Conservation (phyloP, 2,113 vertebrate genomes). For the Aix galericulata region DNA sequence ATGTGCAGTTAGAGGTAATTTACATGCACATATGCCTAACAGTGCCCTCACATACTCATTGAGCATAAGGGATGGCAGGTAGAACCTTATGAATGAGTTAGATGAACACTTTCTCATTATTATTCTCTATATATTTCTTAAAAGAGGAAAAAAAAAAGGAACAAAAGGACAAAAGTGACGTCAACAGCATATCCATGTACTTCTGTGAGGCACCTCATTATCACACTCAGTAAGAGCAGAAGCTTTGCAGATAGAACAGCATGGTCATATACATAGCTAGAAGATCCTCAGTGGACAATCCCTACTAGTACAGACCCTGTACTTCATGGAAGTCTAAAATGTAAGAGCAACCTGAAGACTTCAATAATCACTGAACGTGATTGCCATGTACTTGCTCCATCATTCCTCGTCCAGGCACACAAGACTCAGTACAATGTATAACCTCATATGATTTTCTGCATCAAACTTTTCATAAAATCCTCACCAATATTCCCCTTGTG, state of each 20-base stretch:
- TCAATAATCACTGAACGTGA: not conserved
- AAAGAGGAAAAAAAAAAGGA: not conserved
- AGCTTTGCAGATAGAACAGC: not conserved
- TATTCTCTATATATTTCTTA: slow-evolving; percentile 30
- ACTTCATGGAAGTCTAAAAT: not conserved
- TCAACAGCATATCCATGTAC: not conserved
- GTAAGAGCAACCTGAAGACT: not conserved
- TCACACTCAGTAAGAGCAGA: not conserved
- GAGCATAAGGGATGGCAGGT: slow-evolving; percentile 66
- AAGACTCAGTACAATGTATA: not conserved
- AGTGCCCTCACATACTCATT: slow-evolving; percentile 64
- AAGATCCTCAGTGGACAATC: not conserved
- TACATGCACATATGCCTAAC: slow-evolving; percentile 70
- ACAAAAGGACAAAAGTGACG: slow-evolving; percentile 17
- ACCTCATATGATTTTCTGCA: not conserved
- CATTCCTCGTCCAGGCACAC: not conserved
- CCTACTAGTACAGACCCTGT: not conserved
- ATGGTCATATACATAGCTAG: not conserved
- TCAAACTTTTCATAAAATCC: not conserved
- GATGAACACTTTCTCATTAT: slow-evolving; percentile 49
- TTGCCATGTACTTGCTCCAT: not conserved
- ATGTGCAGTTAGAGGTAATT: slow-evolving; percentile 71
- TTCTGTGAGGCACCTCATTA: not conserved
- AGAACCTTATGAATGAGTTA: slow-evolving; percentile 68
- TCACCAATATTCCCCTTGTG: not conserved